Evolutionary conservation across 2,888 invertebrate genomes (phyloP).

Genomic region (Odontocolon sp.): DNA sequence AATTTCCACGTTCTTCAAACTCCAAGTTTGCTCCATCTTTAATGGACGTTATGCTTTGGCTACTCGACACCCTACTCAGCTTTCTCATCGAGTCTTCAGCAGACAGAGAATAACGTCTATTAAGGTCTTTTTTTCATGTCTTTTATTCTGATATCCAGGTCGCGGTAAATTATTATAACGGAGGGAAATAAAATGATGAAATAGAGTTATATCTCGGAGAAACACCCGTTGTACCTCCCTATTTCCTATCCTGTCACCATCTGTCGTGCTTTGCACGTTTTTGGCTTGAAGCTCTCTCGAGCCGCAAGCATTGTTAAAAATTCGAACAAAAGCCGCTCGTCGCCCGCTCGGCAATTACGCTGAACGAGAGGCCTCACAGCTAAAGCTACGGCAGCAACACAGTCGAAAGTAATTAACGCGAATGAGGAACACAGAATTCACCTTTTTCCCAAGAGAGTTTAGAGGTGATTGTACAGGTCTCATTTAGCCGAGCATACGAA

Average conservation of each 20-base stretch:
- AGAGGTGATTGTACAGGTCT: too few species aligned
- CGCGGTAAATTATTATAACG: background rate
- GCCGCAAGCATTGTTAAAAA: conserved; percentile 29
- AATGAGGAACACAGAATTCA: conserved; percentile 16
- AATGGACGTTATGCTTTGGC: conserved; percentile 9
- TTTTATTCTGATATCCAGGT: background rate
- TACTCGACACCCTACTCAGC: conserved; percentile 8
- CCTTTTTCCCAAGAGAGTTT: too few species aligned
- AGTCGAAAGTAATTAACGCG: conserved; percentile 37
- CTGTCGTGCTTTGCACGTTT: too few species aligned
- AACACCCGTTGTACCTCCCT: background rate
- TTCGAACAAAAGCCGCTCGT: conserved; percentile 41
- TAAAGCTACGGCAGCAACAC: background rate
- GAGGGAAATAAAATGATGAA: background rate
- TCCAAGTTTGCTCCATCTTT: conserved; percentile 6
- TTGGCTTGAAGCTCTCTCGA: background rate
- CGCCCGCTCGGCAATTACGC: conserved; percentile 22
- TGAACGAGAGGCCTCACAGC: conserved; percentile 16
- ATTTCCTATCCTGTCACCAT: background rate
- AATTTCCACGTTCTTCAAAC: conserved; percentile 19
- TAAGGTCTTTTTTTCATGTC: background rate
- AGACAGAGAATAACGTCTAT: background rate
- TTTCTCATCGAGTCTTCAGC: conserved; percentile 1
- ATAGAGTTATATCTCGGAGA: background rate
- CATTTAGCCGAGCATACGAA: too few species aligned